Evolutionary conservation across 2,888 invertebrate species (phyloP).

Genomic region (Campopleginae sp.): DNA sequence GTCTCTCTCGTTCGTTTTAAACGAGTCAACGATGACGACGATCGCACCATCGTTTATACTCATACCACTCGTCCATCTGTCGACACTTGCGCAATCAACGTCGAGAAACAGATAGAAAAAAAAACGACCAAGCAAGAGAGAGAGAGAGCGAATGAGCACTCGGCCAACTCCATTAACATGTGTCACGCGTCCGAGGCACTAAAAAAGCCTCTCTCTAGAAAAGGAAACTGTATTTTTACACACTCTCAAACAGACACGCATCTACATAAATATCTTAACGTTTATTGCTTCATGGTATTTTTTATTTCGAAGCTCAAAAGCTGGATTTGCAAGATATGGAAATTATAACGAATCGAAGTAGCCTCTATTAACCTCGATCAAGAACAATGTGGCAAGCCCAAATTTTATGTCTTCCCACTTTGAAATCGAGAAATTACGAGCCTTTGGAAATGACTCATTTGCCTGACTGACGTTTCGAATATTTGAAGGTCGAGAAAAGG

Average conservation of each 20-base stretch:
- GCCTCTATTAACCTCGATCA: background rate
- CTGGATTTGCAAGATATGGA: background rate
- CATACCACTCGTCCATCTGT: slow-evolving; percentile 57
- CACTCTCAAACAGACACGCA: background rate
- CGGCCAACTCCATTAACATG: slow-evolving; percentile 65
- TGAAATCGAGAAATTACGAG: too few relatives aligned
- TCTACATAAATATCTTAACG: background rate
- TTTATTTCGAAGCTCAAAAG: background rate
- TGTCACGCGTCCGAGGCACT: slow-evolving; percentile 59
- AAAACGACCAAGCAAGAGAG: background rate
- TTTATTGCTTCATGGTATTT: slow-evolving; percentile 21
- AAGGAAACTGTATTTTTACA: slow-evolving; percentile 49
- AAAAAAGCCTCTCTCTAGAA: slow-evolving; percentile 48
- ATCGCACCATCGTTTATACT: slow-evolving; percentile 38
- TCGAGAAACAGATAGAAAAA: slow-evolving; percentile 17
- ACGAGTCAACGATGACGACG: slow-evolving; percentile 46
- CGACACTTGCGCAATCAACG: slow-evolving; percentile 64
- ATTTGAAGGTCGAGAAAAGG: background rate
- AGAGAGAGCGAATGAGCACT: slow-evolving; percentile 32
- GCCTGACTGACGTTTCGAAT: background rate
- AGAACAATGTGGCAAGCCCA: background rate
- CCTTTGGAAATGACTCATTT: background rate
- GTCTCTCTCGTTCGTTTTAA: slow-evolving; percentile 36
- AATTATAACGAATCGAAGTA: background rate
- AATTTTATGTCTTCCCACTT: background rate